Evolutionary conservation across 2,888 invertebrate species (phyloP), one percentile per base, ranked within the genome.

Genomic region (Epinotia bilunana): DNA sequence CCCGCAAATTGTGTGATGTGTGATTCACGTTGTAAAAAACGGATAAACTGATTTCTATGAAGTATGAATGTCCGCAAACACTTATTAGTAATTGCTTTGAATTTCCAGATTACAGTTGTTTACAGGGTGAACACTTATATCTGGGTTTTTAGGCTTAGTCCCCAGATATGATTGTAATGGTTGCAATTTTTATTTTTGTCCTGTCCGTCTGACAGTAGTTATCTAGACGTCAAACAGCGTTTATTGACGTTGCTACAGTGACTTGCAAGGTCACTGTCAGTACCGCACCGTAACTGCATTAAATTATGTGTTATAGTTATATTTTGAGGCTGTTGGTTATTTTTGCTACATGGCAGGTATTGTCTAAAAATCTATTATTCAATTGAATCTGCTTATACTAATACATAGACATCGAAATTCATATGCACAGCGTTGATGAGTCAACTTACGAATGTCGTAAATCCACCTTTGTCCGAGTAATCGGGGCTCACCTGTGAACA

Each of bases 401-500:
- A 9, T 39, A 18, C n/a, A 65, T 55, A 55, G 20, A 28, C n/a
- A 39, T 62, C 13, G 20, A 20, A 39, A 71, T 62, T 20, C 4
- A 72, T 65, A 65, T 61, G 74, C 62, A 63, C 53, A 68, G 39
- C 58, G 70, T 33, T 58, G 58, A 71, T 77, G 72, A 72, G 55
- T 69, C 72, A 81, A 88, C 88, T 88, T 84, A 88, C 87, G 76
- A 83, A 78, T 72, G 81, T 70, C 65, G 78, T 76, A 76, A 82
- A 77, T 82, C 81, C 88, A 82, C 76, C 83, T 83, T 87, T 83
- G 79, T 81, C 78, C 80, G 84, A 79, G 82, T 82, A 86, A 80
- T 91, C 87, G 73, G 87, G 83, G 86, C 91, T 91, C 85, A 93
- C 92, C 91, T 91, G 89, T 33, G 83, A 89, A 86, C 83, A 84